Evolutionary conservation across 1,140 invertebrate species (phyloP), one percentile per base, ranked within the genome.

Genomic region (Fopius arisanus): DNA sequence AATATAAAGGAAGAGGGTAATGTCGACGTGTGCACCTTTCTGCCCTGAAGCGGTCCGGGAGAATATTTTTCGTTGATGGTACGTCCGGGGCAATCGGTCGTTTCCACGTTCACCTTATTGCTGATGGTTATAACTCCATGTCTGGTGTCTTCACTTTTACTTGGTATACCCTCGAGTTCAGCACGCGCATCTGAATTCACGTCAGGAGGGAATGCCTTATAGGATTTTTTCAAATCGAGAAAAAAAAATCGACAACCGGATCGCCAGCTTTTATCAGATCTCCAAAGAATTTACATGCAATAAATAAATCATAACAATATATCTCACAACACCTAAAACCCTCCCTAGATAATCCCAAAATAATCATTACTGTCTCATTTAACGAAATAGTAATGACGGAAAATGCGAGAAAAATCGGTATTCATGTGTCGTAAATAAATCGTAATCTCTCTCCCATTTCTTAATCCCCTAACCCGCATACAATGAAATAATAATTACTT

Each of bases 11-110:
- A 9, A 14, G 9, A 72, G 23, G 41, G 21, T 23, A 26, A 4
- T 26, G 54, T 14, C 10, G 19, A n/a, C 19, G 21, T 54, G 65
- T 48, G 37, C 31, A 40, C 74, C 74, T 75, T 75, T 75, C 74
- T 75, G 74, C 74, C 74, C 74, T 71, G 51, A 37, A 75, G 74
- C 74, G 69, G 54, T 40, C 41, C 33, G 7, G 33, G n/a, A 51
- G 31, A 33, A 48, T 62, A 7, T 19, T 19, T 40, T 31, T 41
- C 23, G 62, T 66, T 37, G 59, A 33, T 23, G 28, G 33, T 12
- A 70, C 41, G 68, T 70, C 68, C 68, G 68, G 68, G 29, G 26
- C 63, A 31, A 54, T 48, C 33, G 33, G 29, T 59, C 63, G 65
- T 73, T 70, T 70, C 68, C 68, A 48, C 68, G 51, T 67, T 67